phyloP scores from a whole-genome alignment of 2,113 vertebrate genomes.

The Amblyornis subalaris region DNA sequence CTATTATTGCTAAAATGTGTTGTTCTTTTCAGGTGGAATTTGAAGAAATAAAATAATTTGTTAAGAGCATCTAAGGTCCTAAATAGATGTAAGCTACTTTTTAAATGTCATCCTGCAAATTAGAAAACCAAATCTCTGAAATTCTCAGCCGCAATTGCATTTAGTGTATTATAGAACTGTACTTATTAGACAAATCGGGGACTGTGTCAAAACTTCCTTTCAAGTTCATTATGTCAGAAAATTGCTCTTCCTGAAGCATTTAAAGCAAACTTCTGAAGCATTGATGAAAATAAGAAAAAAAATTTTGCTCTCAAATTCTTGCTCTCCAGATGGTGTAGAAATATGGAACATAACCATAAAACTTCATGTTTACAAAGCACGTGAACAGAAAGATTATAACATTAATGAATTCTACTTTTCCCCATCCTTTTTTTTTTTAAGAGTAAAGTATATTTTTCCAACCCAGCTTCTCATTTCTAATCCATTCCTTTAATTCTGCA shows the following conservation, averaged over 20 bases:
- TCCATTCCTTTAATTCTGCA: constrained; percentile 36
- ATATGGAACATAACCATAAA: neutral
- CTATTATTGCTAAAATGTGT: neutral
- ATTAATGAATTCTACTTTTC: constrained; percentile 21
- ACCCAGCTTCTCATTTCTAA: neutral
- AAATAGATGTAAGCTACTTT: neutral
- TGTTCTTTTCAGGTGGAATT: neutral
- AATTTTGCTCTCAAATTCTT: neutral
- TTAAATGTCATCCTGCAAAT: neutral
- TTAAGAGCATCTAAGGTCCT: neutral
- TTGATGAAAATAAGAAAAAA: neutral
- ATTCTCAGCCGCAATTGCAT: neutral
- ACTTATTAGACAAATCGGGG: neutral
- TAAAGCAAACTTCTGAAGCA: neutral
- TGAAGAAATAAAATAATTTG: neutral
- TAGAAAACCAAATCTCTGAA: neutral
- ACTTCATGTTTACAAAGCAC: neutral
- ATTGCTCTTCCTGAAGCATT: neutral
- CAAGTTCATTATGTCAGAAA: neutral
- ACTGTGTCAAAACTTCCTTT: neutral
- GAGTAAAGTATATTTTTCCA: constrained; percentile 18
- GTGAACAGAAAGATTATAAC: constrained; percentile 3
- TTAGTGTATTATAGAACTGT: neutral
- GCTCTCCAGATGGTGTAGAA: neutral
- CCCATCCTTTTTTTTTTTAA: neutral